Base-by-base conservation (phyloP, 2,797 vertebrate species). In the Falco peregrinus region DNA sequence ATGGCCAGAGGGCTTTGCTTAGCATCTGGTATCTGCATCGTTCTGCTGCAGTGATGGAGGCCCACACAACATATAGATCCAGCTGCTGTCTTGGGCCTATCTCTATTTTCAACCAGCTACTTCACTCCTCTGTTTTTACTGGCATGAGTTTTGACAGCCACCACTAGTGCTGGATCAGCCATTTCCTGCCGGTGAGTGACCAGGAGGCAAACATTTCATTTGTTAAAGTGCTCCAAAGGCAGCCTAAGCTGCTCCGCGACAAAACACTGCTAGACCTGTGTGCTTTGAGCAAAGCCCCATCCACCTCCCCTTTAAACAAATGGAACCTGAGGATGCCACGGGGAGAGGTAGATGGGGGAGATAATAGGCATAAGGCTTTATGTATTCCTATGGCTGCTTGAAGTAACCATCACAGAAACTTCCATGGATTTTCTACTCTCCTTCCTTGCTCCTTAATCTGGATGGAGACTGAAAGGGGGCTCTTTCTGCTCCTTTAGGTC, bases 131-230 rank as follows among this genome's bases (percentile, higher is more conserved):
- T 84, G 64, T 51, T 95, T 94, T 65, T 85, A 90, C 37, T 83
- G 88, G 64, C 35, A 8, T 56, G 78, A 25, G 69, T 96, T 92
- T 92, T 89, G 88, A 93, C 56, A 84, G 90, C 84, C 73, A 20
- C 31, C 5, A 4, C 73, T 82, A 64, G 56, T 69, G 71, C 84
- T 91, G 88, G 68, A 76, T 93, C 86, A 89, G 86, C 70, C 26
- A 8, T 93, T 95, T 95, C 37, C 80, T 45, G 51, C 20, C 7
- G 1, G 39, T 25, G 45, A 93, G 70, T 77, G 90, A 82, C 89
- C 80, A 67, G 68, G 67, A 82, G 80, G 81, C 79, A 78, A 95
- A 92, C 64, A 68, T 87, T 93, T 94, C 83, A 79, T 89, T 75
- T 31, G 37, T 28, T 85, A 5, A 90, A 87, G 50, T 70, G 70